Evolutionary conservation across 1,140 invertebrate genomes (phyloP), one percentile per base, ranked within the genome.

Genomic region (Brachionus angularis): DNA sequence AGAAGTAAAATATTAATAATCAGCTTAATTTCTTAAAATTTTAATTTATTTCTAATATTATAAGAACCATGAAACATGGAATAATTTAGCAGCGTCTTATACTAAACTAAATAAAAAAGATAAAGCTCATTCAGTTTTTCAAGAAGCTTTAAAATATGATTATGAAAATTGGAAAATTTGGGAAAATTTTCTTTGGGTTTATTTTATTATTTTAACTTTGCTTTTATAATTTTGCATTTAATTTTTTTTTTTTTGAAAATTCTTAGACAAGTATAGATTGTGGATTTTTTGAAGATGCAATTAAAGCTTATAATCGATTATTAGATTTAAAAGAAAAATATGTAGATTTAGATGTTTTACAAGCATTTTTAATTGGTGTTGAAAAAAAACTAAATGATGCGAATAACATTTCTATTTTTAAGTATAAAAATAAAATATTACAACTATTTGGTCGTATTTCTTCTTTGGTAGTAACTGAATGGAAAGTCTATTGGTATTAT

Each of bases 81-180:
- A 96, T 81, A 98, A 98, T 82, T 82, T 98, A 53, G 90, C 91
- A 10, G 92, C 93, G 78, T 91, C 90, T 3, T 93, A 96, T 75
- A 88, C 93, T 5, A 89, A 91, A 75, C 80, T 90, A 55, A 88
- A 89, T 0, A 87, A 97, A 74, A 96, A 95, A 72, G 76, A 84
- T 10, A 85, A 89, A 73, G 93, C 93, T 0, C 90, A 79, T 74
- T 25, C 72, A 16, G 75, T 77, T 5, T 73, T 83, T 3, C 87
- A 89, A 74, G 93, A 98, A 81, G 89, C 95, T 0, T 78, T 96
- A 0, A 90, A 91, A 79, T 95, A 88, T 75, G 93, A 93, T 81
- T 96, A 88, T 81, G 91, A 95, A 73, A 91, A 91, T 79, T 96
- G 93, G 92, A 89, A 91, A 84, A 85, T 98, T 0, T 97, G 94